Evolutionary conservation across 2,113 vertebrate species (phyloP).

Genomic region (Microcebus jonahi): DNA sequence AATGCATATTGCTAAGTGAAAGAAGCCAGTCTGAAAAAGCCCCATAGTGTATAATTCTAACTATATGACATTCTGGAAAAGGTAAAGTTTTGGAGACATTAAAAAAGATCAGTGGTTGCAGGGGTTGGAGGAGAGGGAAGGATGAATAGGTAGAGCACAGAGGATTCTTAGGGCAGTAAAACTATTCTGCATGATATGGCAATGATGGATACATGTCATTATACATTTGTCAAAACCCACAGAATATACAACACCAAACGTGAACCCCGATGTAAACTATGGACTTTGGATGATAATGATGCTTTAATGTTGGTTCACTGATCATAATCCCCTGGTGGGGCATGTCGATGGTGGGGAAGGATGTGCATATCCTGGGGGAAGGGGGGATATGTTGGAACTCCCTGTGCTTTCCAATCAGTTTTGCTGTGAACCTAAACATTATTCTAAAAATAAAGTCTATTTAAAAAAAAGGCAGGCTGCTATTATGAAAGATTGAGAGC

Average conservation of each 20-base stretch:
- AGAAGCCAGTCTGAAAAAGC: constrained; percentile 32
- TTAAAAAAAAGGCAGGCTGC: not conserved
- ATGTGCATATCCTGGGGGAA: not conserved
- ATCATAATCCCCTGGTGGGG: not conserved
- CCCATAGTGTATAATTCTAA: not conserved
- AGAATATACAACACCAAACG: not conserved
- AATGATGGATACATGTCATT: not conserved
- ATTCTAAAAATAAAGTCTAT: not conserved
- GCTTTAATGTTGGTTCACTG: not conserved
- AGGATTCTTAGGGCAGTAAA: not conserved
- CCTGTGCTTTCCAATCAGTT: not conserved
- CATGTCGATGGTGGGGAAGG: not conserved
- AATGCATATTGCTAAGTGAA: not conserved
- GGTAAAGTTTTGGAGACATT: not conserved
- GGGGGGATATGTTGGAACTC: not conserved
- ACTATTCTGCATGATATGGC: not conserved
- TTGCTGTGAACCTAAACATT: not conserved
- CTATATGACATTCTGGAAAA: not conserved
- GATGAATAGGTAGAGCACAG: not conserved
- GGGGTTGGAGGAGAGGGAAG: not conserved
- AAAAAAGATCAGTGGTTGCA: constrained; percentile 4
- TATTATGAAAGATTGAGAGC: not conserved
- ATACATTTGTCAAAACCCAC: not conserved
- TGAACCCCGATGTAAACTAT: not conserved
- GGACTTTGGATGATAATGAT: not conserved